phyloP scores from a whole-genome alignment of 2,888 invertebrate genomes.

The Piscicola geometra region DNA sequence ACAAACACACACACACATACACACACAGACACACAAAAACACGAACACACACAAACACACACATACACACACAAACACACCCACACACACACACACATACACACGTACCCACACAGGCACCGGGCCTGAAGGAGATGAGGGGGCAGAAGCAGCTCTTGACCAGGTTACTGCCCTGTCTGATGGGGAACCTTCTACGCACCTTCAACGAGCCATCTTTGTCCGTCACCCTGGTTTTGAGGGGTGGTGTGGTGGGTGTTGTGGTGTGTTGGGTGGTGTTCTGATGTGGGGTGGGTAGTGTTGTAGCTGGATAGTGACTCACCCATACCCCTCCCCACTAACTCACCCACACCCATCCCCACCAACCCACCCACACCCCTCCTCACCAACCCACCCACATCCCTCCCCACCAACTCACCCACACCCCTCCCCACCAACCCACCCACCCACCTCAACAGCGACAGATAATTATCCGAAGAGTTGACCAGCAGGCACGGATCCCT shows the following conservation, averaged over 20 bases:
- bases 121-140: conserved; percentile 72
- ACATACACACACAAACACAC: conserved; percentile 15
- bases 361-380: too few relatives aligned
- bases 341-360: too few relatives aligned
- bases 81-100: background rate
- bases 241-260: background rate
- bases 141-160: conserved; percentile 75
- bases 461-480: conserved; percentile 71
- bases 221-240: conserved; percentile 60
- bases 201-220: conserved; percentile 64
- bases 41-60: conserved; percentile 13
- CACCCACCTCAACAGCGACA: conserved; percentile 65
- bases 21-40: conserved; percentile 10
- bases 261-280: background rate
- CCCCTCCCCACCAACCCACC: background rate
- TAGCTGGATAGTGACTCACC: background rate
- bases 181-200: conserved; percentile 66
- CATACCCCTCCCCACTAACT: too few relatives aligned
- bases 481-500: conserved; percentile 71
- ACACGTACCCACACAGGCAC: conserved; percentile 68
- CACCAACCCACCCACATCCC: too few relatives aligned
- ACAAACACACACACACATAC: conserved; percentile 16
- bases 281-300: background rate
- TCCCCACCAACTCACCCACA: too few relatives aligned
- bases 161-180: conserved; percentile 62